phyloP scores from a whole-genome alignment of 2,113 vertebrate species.

The Lampris incognitus region DNA sequence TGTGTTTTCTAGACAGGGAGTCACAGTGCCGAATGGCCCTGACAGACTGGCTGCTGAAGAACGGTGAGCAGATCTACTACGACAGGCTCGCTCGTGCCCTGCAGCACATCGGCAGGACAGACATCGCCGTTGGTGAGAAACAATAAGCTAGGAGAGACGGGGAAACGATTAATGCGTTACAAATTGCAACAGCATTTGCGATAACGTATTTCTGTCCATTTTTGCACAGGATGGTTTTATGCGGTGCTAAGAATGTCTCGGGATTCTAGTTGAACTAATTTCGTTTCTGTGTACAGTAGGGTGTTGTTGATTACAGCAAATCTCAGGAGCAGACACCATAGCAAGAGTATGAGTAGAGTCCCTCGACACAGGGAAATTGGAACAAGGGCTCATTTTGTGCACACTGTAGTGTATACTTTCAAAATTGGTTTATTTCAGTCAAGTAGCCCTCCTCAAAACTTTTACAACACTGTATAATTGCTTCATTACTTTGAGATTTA shows the following conservation, averaged over 20 bases:
- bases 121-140: slow-evolving; percentile 79
- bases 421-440: slow-evolving; percentile 62
- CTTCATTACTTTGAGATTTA: slow-evolving; percentile 67
- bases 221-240: slow-evolving; percentile 7
- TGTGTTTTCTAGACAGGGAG: slow-evolving; percentile 63
- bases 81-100: slow-evolving; percentile 77
- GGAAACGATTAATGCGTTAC: neutral
- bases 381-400: slow-evolving; percentile 60
- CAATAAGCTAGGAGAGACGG: neutral
- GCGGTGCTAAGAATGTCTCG: slow-evolving; percentile 12
- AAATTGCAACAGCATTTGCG: neutral
- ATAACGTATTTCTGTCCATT: neutral
- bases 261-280: slow-evolving; percentile 37
- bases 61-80: slow-evolving; percentile 72
- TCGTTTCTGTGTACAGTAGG: slow-evolving; percentile 30
- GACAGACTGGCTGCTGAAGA: slow-evolving; percentile 73
- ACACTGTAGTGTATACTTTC: slow-evolving; percentile 25
- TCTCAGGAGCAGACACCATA: slow-evolving; percentile 54
- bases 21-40: slow-evolving; percentile 66
- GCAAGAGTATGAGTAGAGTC: slow-evolving; percentile 35
- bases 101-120: slow-evolving; percentile 78
- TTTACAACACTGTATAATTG: slow-evolving; percentile 65
- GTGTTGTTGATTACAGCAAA: slow-evolving; percentile 41
- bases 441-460: slow-evolving; percentile 47
- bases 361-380: slow-evolving; percentile 58